Conservation (phyloP, 1,140 invertebrate species). For the Lerema accius region DNA sequence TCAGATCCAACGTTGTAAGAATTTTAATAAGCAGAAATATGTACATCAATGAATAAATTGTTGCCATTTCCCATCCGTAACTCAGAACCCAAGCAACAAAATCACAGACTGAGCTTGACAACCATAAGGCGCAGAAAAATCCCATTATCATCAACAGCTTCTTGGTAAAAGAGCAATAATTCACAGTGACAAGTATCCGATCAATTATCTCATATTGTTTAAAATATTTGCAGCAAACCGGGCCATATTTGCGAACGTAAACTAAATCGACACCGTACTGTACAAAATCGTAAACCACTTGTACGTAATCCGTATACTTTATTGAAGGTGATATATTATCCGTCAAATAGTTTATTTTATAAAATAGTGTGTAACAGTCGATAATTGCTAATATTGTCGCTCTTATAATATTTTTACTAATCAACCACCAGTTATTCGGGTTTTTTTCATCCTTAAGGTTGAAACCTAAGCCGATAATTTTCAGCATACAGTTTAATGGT, state of each 20-base stretch:
- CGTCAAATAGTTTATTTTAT: slow-evolving; percentile 44
- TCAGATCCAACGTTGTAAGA: slow-evolving; percentile 53
- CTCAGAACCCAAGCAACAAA: slow-evolving; percentile 46
- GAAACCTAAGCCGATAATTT: slow-evolving; percentile 26
- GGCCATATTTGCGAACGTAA: slow-evolving; percentile 55
- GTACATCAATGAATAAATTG: slow-evolving; percentile 43
- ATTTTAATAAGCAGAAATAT: slow-evolving; percentile 58
- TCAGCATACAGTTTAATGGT: slow-evolving; percentile 37
- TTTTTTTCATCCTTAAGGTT: not conserved
- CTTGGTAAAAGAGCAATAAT: slow-evolving; percentile 37
- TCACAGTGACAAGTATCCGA: slow-evolving; percentile 37
- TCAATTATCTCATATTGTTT: slow-evolving; percentile 48
- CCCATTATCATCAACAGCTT: slow-evolving; percentile 42
- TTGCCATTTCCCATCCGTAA: slow-evolving; percentile 42
- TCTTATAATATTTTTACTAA: slow-evolving; percentile 36
- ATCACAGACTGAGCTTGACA: slow-evolving; percentile 41
- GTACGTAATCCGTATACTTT: slow-evolving; percentile 53
- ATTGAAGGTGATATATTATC: slow-evolving; percentile 44
- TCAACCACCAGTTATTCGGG: slow-evolving; percentile 1
- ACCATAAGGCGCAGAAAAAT: slow-evolving; percentile 45
- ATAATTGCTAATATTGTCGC: slow-evolving; percentile 8
- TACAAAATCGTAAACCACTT: slow-evolving; percentile 56
- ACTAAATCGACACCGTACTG: slow-evolving; percentile 61
- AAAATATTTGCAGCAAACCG: slow-evolving; percentile 44
- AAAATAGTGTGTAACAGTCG: slow-evolving; percentile 39